A percentile compares a stretch with the other conserved stretches of the same genome.
phyloP scores from a whole-genome alignment of 2,888 invertebrate genomes.

The Selenia dentaria region DNA sequence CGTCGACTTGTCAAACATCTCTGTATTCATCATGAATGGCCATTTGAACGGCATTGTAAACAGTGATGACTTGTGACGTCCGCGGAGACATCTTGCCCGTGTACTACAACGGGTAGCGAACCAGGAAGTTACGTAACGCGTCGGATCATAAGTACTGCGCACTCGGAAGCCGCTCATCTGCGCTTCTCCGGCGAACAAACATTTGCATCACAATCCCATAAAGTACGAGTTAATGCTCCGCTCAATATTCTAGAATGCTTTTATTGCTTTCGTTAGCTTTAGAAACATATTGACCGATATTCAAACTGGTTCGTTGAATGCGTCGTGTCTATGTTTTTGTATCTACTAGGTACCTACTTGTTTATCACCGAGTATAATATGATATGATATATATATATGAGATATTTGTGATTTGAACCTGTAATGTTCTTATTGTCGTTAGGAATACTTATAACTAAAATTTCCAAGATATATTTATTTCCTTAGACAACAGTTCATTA shows the following conservation, averaged over 20 bases:
- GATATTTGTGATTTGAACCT: too few species aligned
- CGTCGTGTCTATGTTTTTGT: not conserved
- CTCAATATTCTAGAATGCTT: slow-evolving; percentile 1
- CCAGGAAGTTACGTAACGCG: not conserved
- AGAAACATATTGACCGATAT: slow-evolving; percentile 4
- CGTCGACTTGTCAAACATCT: not conserved
- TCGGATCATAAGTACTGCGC: not conserved
- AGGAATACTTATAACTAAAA: too few species aligned
- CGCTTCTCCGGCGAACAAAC: not conserved
- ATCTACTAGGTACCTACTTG: not conserved
- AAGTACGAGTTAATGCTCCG: not conserved
- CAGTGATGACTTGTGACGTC: not conserved
- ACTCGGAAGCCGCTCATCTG: not conserved
- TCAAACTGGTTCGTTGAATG: not conserved
- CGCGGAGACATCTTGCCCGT: not conserved
- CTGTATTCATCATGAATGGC: not conserved
- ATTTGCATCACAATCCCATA: slow-evolving; percentile 7
- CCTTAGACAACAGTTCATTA: too few species aligned
- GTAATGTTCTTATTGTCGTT: too few species aligned
- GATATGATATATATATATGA: too few species aligned
- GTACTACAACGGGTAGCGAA: not conserved
- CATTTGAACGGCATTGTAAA: not conserved
- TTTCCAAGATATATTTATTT: too few species aligned
- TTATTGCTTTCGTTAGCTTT: slow-evolving; percentile 2
- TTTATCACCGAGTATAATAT: too few species aligned